Base-by-base conservation (phyloP, 1,140 invertebrate genomes). In the Monochamus saltuarius region DNA sequence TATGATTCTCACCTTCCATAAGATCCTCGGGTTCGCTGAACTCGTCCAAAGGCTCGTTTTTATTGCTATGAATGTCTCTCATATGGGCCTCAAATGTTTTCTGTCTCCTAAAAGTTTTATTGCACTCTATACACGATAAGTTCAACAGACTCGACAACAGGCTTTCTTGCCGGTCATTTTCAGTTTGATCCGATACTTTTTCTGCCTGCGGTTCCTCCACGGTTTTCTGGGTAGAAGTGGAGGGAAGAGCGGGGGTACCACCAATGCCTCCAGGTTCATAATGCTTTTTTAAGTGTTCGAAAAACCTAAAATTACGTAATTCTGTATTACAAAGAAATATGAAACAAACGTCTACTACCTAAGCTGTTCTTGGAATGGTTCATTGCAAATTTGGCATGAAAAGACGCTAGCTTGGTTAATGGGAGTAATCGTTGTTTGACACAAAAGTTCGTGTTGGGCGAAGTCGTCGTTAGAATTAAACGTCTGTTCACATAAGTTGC, bases 21-120 rank as follows among this genome's bases (percentile, higher is more conserved):
- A 92, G 81, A 75, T 91, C 90, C 75, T 91, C 90, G 0, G 89
- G 84, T 66, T 91, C 89, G 57, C 88, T 90, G 71, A 91, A 91
- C 72, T 91, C 89, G 73, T 64, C 76, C 63, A 67, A 74, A 6
- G 58, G 59, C 47, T 60, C 73, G 58, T 68, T 72, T 77, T 83
- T 73, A 61, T 70, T 76, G 60, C 69, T 75, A 73, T 86, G 84
- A 0, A 78, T 75, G 34, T 84, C 79, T 58, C 80, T 79, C 57
- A 85, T 79, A 67, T 89, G 87, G 4, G 80, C 77, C 39, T 87
- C 85, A 61, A 82, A 83, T n/a, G 84, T 81, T 64, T 85, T 87
- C 68, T 87, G 83, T 54, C 83, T 80, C 37, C 83, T 78, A 69
- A 87, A 88, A 19, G 79, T 78, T 70, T 84, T 85, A 50, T 83